Conservation (phyloP, 2,797 vertebrate genomes). For the Molossus molossus region DNA sequence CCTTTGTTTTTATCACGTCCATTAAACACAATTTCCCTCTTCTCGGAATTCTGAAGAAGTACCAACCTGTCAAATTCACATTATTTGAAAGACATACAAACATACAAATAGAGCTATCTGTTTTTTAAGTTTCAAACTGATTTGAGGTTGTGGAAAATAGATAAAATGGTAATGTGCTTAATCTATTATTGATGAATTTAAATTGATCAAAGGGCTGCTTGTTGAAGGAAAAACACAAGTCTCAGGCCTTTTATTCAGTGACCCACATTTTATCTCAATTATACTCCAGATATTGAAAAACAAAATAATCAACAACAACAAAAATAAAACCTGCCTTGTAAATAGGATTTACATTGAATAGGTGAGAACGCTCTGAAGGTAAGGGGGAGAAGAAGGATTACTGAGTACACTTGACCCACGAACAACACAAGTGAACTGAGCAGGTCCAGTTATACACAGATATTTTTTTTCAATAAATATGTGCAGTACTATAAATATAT, state of each 20-base stretch:
- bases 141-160: slow-evolving; percentile 71
- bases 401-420: neutral
- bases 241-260: slow-evolving; percentile 75
- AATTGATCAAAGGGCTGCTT: slow-evolving; percentile 58
- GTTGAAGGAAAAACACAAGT: slow-evolving; percentile 69
- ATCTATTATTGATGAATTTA: slow-evolving; percentile 76
- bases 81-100: slow-evolving; percentile 31
- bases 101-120: neutral
- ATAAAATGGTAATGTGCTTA: slow-evolving; percentile 73
- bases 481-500: neutral
- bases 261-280: slow-evolving; percentile 83
- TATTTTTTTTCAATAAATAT: neutral
- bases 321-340: slow-evolving; percentile 51
- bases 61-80: neutral
- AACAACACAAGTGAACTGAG: neutral
- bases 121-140: neutral
- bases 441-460: neutral
- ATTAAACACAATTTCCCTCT: neutral
- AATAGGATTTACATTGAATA: slow-evolving; percentile 70
- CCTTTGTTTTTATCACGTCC: slow-evolving; percentile 64
- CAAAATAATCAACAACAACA: slow-evolving; percentile 73
- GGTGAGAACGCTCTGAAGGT: neutral
- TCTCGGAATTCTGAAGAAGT: slow-evolving; percentile 48
- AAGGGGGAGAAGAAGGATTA: neutral
- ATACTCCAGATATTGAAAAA: slow-evolving; percentile 69